These are phyloP conservation scores for Margarornis squamiger DNA, from an alignment of 2,797 vertebrate species.

Conservation along the genomic window DNA sequence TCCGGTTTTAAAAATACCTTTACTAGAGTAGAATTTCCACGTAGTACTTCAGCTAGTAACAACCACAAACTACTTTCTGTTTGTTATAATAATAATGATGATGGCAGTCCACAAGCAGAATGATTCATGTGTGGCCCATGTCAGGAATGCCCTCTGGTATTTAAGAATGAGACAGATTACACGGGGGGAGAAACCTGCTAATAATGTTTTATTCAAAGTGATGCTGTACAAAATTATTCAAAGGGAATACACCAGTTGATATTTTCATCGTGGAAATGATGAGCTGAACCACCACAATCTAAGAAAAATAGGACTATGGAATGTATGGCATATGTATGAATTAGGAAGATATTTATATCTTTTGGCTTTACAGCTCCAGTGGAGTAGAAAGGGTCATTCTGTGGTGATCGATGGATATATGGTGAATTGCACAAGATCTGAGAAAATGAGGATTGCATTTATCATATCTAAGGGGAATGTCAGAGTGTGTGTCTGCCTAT, in stretches of 20 bases:
- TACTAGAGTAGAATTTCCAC: slow-evolving; percentile 65
- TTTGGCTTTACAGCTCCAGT: not conserved
- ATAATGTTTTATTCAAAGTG: not conserved
- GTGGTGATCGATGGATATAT: not conserved
- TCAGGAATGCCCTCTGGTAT: not conserved
- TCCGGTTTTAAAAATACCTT: slow-evolving; percentile 68
- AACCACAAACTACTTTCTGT: not conserved
- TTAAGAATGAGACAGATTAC: not conserved
- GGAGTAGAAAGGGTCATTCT: not conserved
- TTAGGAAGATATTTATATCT: not conserved
- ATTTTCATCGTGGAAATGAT: not conserved
- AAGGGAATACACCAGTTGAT: not conserved
- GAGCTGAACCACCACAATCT: not conserved
- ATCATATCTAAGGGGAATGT: slow-evolving; percentile 16
- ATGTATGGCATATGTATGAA: not conserved
- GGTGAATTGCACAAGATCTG: slow-evolving; percentile 12
- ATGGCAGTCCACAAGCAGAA: not conserved
- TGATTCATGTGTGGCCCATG: not conserved
- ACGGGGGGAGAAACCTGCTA: not conserved
- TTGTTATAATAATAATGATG: not conserved
- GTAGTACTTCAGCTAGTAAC: not conserved
- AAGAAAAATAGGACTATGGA: not conserved
- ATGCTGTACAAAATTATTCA: not conserved
- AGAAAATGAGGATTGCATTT: slow-evolving; percentile 35
- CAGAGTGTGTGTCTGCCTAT: slow-evolving; percentile 11